Base-by-base conservation (phyloP, 2,797 vertebrate genomes). In the Lepilemur septentrionalis region DNA sequence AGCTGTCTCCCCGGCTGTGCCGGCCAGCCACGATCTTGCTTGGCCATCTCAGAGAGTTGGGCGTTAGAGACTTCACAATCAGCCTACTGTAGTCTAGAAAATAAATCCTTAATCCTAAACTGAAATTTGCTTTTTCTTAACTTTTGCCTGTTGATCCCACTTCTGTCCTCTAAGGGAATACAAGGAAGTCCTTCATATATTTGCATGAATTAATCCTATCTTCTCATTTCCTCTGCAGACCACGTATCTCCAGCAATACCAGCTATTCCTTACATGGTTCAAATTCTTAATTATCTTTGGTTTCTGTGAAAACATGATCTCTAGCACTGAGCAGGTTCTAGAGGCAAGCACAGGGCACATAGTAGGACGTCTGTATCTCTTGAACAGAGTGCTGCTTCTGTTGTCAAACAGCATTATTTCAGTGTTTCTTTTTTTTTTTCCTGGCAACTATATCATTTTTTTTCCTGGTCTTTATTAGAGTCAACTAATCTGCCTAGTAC, bases 171-270 rank as follows among this genome's bases (percentile, higher is more conserved):
- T 70, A 69, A 35, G 67, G 11, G 20, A 72, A 69, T n/a, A 25
- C 14, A 30, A 43, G 23, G 38, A 80, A 91, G 11, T 22, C 12
- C 63, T 88, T 72, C 23, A 38, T 23, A 52, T 75, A 41, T 35
- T 52, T 67, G 30, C 57, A 82, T 57, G 80, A 38, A 25, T 41
- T 48, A 43, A 32, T 38, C n/a, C 10, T 83, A 38, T 55, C 32
- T 25, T 69, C 50, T 38, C 17, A 1, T 25, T 8, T 20, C 41
- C 20, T 50, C 18, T 88, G 25, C 43, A 86, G n/a, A 23, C 59
- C 0, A 0, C 35, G 10, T 2, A 1, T 17, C 4, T 15, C 48
- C 23, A 59, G 18, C 25, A 70, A 23, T 0, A 8, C 22, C 85
- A 70, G 28, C 28, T 32, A 0, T 69, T 20, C 50, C 43, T 35